Percentiles rank a stretch among this genome's conserved stretches.
Conservation (phyloP, 2,113 vertebrate species). For the Ageneiosus marmoratus region DNA sequence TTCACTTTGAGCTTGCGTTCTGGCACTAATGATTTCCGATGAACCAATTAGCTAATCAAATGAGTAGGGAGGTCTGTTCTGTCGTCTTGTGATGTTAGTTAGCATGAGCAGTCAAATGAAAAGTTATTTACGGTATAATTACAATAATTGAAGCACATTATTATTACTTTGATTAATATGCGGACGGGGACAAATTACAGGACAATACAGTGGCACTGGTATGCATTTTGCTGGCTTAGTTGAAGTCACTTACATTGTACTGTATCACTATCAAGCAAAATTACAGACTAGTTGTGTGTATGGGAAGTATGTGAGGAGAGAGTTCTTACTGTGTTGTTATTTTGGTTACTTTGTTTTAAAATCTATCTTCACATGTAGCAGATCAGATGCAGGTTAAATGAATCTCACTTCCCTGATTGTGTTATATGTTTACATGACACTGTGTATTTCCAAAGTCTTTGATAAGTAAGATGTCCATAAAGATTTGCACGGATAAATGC, state of each 20-base stretch:
- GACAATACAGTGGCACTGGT: not conserved
- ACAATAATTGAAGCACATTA: not conserved
- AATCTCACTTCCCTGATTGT: not conserved
- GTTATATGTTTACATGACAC: not conserved
- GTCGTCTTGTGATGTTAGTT: not conserved
- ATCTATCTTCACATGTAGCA: not conserved
- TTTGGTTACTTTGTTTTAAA: not conserved
- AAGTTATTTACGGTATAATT: conserved; percentile 10
- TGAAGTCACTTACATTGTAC: not conserved
- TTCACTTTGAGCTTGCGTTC: not conserved
- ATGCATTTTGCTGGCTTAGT: not conserved
- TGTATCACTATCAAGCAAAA: not conserved
- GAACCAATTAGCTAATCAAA: not conserved
- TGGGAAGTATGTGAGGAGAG: not conserved
- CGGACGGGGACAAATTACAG: not conserved
- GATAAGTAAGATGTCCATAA: not conserved
- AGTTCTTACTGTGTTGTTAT: not conserved
- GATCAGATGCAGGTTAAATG: not conserved
- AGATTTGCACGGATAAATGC: not conserved
- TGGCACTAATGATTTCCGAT: conserved; percentile 8
- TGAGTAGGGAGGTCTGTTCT: not conserved
- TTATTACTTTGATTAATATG: not conserved
- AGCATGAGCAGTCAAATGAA: not conserved
- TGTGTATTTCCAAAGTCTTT: not conserved
- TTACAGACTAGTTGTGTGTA: not conserved